Evolutionary conservation across 1,140 invertebrate genomes (phyloP), one percentile per base, ranked within the genome.

Genomic region (Belonocnema kinseyi): DNA sequence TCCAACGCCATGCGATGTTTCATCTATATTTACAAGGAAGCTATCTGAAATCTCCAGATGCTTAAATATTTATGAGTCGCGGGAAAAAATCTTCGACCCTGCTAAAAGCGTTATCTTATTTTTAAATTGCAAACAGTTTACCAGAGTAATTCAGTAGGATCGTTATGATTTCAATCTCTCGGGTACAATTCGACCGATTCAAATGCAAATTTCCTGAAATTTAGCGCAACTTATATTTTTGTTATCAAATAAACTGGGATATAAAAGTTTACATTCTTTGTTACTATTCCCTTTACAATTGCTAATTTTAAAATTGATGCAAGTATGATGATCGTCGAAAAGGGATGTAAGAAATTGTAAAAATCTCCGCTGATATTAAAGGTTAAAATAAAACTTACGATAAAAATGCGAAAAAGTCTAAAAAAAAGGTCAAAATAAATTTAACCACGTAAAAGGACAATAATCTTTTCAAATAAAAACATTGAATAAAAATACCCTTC

Each of bases 21-120:
- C 21, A 61, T 61, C 33, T 61, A 61, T 13, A 46, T 14, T 33
- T 61, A 13, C 21, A 3, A 5, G 11, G 21, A 33, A 61, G 58
- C 21, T 61, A 61, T 13, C 21, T 61, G 12, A 33, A 61, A 26
- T 33, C 21, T 61, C 58, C 26, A 33, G 33, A 61, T 61, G 58
- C 26, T 61, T 61, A 61, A 61, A 61, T 61, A 61, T 61, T 61
- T 61, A 61, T 61, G 58, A 61, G 26, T 40, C 21, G 19, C 21
- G 14, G 3, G 13, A 61, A 61, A 61, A 61, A 61, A 33, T 61
- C 58, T 61, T 11, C 58, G 26, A 16, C 58, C 3, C 12, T 14
- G 58, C 21, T 61, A 12, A 3, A n/a, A 56, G 17, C n/a, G 5
- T 61, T 61, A 61, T 61, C 58, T 6, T 33, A 33, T 40, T 40